A percentile compares a stretch with the other conserved stretches of the same genome.
Conservation (phyloP, 2,888 invertebrate species). For the Tiliacea citrago region DNA sequence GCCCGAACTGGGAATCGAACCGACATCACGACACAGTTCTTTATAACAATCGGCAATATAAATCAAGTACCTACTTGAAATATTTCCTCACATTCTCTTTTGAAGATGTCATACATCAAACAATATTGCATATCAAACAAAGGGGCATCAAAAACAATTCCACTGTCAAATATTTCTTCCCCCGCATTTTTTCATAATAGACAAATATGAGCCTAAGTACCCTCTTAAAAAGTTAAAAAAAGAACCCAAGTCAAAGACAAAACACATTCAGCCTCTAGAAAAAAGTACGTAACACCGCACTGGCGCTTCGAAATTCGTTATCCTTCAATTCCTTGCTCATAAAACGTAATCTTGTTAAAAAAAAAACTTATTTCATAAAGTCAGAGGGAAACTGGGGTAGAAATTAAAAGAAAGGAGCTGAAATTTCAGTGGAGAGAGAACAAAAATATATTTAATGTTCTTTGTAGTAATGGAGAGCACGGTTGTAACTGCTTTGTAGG, state of each 20-base stretch:
- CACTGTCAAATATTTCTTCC: constrained; percentile 46
- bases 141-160: constrained; percentile 46
- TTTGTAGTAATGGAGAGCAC: constrained; percentile 79
- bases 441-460: constrained; percentile 79
- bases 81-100: background rate
- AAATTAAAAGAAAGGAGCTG: constrained; percentile 82
- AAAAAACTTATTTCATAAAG: constrained; percentile 89
- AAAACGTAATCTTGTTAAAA: constrained; percentile 88
- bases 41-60: background rate
- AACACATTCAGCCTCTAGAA: constrained; percentile 61
- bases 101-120: constrained; percentile 19
- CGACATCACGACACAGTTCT: too few relatives aligned
- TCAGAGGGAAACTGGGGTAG: constrained; percentile 73
- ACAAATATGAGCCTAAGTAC: constrained; percentile 76
- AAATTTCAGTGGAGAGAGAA: constrained; percentile 68
- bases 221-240: constrained; percentile 75
- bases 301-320: constrained; percentile 83
- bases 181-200: constrained; percentile 61
- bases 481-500: constrained; percentile 81
- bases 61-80: constrained; percentile 3
- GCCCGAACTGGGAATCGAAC: too few relatives aligned
- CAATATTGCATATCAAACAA: constrained; percentile 40
- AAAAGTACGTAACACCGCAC: constrained; percentile 63
- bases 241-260: constrained; percentile 65
- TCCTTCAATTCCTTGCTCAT: constrained; percentile 86